Evolutionary conservation across 1,140 invertebrate species (phyloP).

Genomic region (Cyclina sinensis): DNA sequence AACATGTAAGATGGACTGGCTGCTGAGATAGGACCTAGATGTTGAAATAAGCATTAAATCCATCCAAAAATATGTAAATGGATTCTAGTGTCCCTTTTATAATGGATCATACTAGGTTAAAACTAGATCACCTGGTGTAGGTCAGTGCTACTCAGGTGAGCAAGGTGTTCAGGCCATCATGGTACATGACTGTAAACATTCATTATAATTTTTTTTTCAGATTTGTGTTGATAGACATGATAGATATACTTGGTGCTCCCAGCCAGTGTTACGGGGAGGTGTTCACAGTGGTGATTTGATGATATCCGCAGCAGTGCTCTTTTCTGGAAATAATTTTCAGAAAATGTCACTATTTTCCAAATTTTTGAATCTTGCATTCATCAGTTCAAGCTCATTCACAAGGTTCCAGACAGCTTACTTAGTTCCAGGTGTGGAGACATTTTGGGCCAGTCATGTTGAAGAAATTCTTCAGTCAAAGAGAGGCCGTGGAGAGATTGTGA

Average conservation of each 20-base stretch:
- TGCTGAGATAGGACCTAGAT: too few relatives aligned
- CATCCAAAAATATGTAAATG: too few relatives aligned
- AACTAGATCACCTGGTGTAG: too few relatives aligned
- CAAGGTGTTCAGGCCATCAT: too few relatives aligned
- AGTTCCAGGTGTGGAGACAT: conserved; percentile 43
- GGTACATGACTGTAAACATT: too few relatives aligned
- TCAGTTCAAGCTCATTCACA: neutral
- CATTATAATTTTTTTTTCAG: conserved; percentile 22
- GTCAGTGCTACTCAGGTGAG: too few relatives aligned
- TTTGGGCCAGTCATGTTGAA: conserved; percentile 5
- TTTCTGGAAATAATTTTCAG: conserved; percentile 53
- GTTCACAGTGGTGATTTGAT: conserved; percentile 46
- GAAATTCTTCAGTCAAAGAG: neutral
- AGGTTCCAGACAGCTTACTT: conserved; percentile 44
- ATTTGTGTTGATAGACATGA: conserved; percentile 42
- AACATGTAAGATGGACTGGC: too few relatives aligned
- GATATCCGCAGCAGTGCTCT: conserved; percentile 19
- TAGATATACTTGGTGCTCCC: conserved; percentile 34
- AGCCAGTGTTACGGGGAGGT: conserved; percentile 42
- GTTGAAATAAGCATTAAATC: too few relatives aligned
- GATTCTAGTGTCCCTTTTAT: too few relatives aligned
- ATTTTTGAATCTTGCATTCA: conserved; percentile 34
- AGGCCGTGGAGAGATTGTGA: neutral
- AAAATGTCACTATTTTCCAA: conserved; percentile 39
- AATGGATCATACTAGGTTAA: too few relatives aligned